Evolutionary conservation across 2,113 vertebrate genomes (phyloP).

Genomic region (Numida meleagris): DNA sequence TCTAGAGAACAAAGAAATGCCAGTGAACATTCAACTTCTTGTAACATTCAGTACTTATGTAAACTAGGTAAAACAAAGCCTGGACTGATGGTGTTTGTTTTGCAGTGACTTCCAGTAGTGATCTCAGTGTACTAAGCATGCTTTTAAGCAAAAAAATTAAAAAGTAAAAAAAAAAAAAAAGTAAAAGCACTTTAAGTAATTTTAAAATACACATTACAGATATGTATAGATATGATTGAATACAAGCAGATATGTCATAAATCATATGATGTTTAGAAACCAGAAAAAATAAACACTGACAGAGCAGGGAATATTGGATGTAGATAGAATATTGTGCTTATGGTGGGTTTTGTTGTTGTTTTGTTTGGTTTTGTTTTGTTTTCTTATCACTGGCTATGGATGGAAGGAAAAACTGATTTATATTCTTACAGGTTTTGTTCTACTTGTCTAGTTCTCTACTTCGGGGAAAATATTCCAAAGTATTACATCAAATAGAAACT

Average conservation of each 20-base stretch:
- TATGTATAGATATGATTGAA: accelerated
- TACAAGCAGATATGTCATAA: accelerated
- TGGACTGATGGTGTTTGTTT: not conserved
- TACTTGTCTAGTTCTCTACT: not conserved
- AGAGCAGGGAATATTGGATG: not conserved
- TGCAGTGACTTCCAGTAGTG: not conserved
- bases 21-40: not conserved
- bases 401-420: not conserved
- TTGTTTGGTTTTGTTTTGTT: not conserved
- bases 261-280: not conserved
- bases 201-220: not conserved
- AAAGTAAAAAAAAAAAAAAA: no score
- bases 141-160: no score
- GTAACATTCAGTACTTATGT: not conserved
- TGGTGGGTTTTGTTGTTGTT: no score
- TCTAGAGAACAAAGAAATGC: not conserved
- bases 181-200: not conserved
- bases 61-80: not conserved
- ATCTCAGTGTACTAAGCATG: no score
- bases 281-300: not conserved
- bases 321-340: no score
- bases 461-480: not conserved
- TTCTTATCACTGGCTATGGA: not conserved
- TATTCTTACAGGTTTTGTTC: not conserved
- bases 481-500: not conserved